Conservation (phyloP, 2,113 vertebrate species). For the Electrona antarctica region DNA sequence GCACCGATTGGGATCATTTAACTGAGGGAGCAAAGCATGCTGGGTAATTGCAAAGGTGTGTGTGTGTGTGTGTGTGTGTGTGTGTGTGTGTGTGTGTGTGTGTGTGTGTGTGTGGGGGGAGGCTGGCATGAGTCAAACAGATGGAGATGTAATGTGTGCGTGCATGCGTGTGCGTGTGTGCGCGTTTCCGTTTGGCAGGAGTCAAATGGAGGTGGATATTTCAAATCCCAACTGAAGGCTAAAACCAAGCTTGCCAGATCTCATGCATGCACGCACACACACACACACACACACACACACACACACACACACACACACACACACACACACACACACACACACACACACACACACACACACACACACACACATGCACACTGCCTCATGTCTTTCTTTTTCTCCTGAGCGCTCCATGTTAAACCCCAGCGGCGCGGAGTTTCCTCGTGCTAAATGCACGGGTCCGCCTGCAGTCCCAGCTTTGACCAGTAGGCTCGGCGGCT, state of each 20-base stretch:
- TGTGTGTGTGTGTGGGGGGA: too few species aligned
- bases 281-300: conserved; percentile 23
- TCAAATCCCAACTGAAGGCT: conserved; percentile 61
- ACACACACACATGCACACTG: background rate
- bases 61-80: too few species aligned
- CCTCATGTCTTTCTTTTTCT: background rate
- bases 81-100: too few species aligned
- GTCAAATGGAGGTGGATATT: conserved; percentile 70
- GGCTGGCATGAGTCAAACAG: conserved; percentile 70
- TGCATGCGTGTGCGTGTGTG: conserved; percentile 2
- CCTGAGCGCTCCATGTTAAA: too few species aligned
- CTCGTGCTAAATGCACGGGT: too few species aligned
- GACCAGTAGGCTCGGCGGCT: too few species aligned
- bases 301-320: conserved; percentile 9
- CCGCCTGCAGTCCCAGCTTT: too few species aligned
- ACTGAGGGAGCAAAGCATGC: conserved; percentile 62
- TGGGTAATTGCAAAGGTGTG: conserved; percentile 75
- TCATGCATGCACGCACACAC: conserved; percentile 8
- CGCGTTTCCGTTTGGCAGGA: conserved; percentile 59
- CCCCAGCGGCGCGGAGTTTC: too few species aligned
- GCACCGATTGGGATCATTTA: conserved; percentile 58
- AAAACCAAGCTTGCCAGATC: conserved; percentile 50
- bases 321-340: conserved; percentile 20
- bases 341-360: conserved; percentile 2
- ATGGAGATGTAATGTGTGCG: conserved; percentile 55